Base-by-base conservation (phyloP, 2,888 invertebrate genomes). In the Volucella zonaria region DNA sequence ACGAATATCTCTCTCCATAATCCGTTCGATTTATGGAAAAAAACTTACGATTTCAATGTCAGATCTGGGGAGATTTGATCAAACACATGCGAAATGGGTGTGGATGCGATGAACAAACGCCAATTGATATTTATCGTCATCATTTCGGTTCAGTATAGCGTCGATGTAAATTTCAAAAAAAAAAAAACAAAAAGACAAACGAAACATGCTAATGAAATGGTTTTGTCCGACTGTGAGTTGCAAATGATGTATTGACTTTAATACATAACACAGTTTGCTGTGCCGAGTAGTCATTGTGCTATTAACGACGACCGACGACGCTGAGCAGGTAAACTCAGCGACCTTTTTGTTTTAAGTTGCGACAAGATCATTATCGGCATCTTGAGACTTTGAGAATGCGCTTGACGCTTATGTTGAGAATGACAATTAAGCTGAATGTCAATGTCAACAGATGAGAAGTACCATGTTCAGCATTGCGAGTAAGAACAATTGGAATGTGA, bases 11-110 rank as follows among this genome's bases (percentile, higher is more conserved):
- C 15, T 18, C 10, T n/a, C 9, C 2, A 14, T 38, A 12, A 31
- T 38, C 23, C n/a, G 6, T 0, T n/a, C 23, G 6, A 9, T 40
- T 14, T 56, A 38, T 38, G 31, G 6, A 31, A 31, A 31, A 31
- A 31, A 31, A 31, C 4, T 56, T 56, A 70, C 12, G 59, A 59
- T 51, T 70, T 70, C 70, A 70, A 70, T 70, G 70, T 70, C 59
- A 70, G 47, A 31, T 31, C 31, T 31, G 6, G 4, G 4, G 31
- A 49, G 23, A 42, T 70, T 49, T 49, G 49, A 11, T 58, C 59
- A 51, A 59, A 59, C n/a, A 51, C 11, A 11, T 59, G 38, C n/a
- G 11, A 49, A 70, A 49, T 49, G 42, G 49, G 59, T 58, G 49
- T 59, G 70, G 47, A 47, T 52, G 12, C 18, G 18, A 66, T 66